Base-by-base conservation (phyloP, 1,140 invertebrate genomes). In the Euura saliciscinereae region DNA sequence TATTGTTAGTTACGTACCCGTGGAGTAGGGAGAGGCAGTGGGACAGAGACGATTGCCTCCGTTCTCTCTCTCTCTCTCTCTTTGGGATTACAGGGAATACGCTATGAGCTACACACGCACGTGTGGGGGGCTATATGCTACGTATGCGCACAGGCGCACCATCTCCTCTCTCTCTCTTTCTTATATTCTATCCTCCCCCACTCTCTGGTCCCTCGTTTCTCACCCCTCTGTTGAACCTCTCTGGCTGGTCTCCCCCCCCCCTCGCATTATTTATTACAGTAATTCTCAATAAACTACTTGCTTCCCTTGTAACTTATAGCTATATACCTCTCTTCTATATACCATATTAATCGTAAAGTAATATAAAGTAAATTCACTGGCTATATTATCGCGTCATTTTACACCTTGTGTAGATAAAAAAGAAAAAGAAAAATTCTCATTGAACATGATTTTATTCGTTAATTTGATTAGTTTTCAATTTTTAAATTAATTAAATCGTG, bases 251-350 rank as follows among this genome's bases (percentile, higher is more conserved):
- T 74, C 70, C 76, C 71, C 73, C 73, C 74, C 71, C 69, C 77
- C 74, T 76, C 76, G 67, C 72, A 77, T 85, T 84, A 84, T 85
- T 84, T 84, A 85, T 84, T 81, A 80, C 79, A 74, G 77, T 83
- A 83, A 84, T 83, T 83, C 78, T 83, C 79, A 81, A 84, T 84
- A 83, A 84, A 84, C 78, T 76, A 78, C 79, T 83, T 72, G 79
- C 77, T 83, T 80, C 78, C 78, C 77, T 79, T 71, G 59, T 51
- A 71, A 1, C 46, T 45, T 59, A 68, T 10, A 28, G 28, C 28
- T 28, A 28, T 28, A 28, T 13, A 10, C 43, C 10, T 11, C 42
- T 68, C n/a, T 68, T 68, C 10, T 28, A 68, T 13, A 11, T 11
- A 13, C 13, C 10, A 64, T 64, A 64, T 64, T 64, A 11, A 11